Evolutionary conservation across 2,888 invertebrate species (phyloP).

Genomic region (Phengaris arion): DNA sequence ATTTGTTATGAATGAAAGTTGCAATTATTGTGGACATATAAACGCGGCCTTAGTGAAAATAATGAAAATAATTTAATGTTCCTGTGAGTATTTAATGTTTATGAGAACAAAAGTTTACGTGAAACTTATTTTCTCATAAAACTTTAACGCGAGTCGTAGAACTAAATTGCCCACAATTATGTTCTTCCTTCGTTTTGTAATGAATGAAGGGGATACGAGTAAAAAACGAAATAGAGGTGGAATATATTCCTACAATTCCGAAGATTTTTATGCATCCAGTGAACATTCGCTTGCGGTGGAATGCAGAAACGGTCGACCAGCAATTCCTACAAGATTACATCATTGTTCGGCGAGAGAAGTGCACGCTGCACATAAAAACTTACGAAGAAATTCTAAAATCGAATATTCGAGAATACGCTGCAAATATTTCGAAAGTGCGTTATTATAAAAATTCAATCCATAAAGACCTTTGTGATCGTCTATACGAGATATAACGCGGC

Average conservation of each 20-base stretch:
- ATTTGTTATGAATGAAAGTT: too few relatives aligned
- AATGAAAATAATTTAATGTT: background rate
- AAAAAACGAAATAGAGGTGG: background rate
- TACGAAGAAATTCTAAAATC: background rate
- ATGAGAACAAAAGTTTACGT: background rate
- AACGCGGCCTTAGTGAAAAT: too few relatives aligned
- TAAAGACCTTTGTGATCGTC: constrained; percentile 32
- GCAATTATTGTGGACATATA: too few relatives aligned
- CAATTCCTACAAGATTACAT: constrained; percentile 26
- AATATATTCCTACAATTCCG: constrained; percentile 21
- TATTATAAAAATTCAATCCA: constrained; percentile 7
- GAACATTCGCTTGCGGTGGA: constrained; percentile 4
- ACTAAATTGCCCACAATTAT: constrained; percentile 16
- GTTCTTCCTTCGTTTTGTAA: constrained; percentile 13
- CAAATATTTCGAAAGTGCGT: constrained; percentile 5
- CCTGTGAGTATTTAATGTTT: background rate
- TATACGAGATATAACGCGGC: constrained; percentile 35
- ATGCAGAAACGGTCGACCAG: constrained; percentile 23
- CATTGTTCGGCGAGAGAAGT: constrained; percentile 12
- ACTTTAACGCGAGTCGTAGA: constrained; percentile 11
- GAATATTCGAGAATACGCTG: background rate
- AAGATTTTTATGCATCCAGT: constrained; percentile 22
- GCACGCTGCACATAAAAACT: constrained; percentile 16
- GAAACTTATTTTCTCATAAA: constrained; percentile 18
- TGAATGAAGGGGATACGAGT: constrained; percentile 11